A percentile compares a stretch with the other conserved stretches of the same genome.
phyloP scores from a whole-genome alignment of 2,797 vertebrate species.

The Benthosema pterotum region DNA sequence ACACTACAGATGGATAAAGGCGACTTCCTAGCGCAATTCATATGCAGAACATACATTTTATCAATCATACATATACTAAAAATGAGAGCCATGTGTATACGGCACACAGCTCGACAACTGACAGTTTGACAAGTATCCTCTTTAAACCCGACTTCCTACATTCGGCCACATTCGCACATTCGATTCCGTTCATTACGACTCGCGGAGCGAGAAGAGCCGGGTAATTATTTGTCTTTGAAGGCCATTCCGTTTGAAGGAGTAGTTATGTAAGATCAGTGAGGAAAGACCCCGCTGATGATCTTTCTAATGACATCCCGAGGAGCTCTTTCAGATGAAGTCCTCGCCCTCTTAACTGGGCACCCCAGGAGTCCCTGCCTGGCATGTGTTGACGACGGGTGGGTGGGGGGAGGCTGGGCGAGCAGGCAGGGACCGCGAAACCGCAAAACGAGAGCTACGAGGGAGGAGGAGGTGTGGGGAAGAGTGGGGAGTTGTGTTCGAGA shows the following conservation, averaged over 20 bases:
- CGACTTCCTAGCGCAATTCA: too few relatives aligned
- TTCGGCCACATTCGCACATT: background rate
- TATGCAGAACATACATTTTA: too few relatives aligned
- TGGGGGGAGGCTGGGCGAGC: slow-evolving; percentile 35
- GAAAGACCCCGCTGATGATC: slow-evolving; percentile 52
- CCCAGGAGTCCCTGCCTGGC: slow-evolving; percentile 72
- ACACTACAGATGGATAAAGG: too few relatives aligned
- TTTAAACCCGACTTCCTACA: too few relatives aligned
- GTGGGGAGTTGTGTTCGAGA: slow-evolving; percentile 8
- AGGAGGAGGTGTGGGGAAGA: slow-evolving; percentile 24
- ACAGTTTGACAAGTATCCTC: too few relatives aligned
- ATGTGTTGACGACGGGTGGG: slow-evolving; percentile 65
- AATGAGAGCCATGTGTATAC: too few relatives aligned
- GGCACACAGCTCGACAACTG: too few relatives aligned
- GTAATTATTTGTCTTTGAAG: slow-evolving; percentile 44
- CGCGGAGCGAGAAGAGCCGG: slow-evolving; percentile 26
- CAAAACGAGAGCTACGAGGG: slow-evolving; percentile 38
- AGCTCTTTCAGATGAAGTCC: slow-evolving; percentile 57
- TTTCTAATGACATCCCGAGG: slow-evolving; percentile 64
- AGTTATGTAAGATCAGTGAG: slow-evolving; percentile 58
- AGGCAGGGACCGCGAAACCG: background rate
- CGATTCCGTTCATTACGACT: slow-evolving; percentile 18
- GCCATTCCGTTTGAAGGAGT: slow-evolving; percentile 50
- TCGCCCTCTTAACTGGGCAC: slow-evolving; percentile 58
- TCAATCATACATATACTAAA: too few relatives aligned